Conservation (phyloP, 2,113 vertebrate species). For the Mobula birostris region DNA sequence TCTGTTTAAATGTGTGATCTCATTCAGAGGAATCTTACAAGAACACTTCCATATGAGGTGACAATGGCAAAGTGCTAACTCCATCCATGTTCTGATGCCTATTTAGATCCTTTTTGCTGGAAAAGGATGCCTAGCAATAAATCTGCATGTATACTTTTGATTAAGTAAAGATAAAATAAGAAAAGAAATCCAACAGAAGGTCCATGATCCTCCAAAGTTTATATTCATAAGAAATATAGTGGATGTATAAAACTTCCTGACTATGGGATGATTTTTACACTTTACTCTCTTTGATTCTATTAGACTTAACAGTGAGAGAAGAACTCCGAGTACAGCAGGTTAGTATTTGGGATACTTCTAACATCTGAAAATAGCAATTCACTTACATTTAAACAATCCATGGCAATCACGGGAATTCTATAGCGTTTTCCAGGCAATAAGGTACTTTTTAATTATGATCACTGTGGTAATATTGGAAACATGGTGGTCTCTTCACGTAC, state of each 20-base stretch:
- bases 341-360: neutral
- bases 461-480: neutral
- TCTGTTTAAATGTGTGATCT: neutral
- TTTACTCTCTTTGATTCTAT: neutral
- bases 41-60: slow-evolving; percentile 7
- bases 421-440: neutral
- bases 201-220: neutral
- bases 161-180: neutral
- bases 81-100: neutral
- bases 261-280: neutral
- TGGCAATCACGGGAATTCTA: neutral
- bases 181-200: neutral
- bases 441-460: neutral
- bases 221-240: neutral
- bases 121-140: neutral
- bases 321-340: neutral
- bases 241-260: neutral
- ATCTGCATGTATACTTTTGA: neutral
- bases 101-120: neutral
- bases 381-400: neutral
- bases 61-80: neutral
- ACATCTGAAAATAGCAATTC: neutral
- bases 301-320: neutral
- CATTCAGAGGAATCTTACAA: neutral
- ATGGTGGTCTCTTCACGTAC: neutral